These are phyloP conservation scores for Caenorhabditis sp. DNA, from an alignment of 2,888 invertebrate genomes.

Conservation along the genomic window DNA sequence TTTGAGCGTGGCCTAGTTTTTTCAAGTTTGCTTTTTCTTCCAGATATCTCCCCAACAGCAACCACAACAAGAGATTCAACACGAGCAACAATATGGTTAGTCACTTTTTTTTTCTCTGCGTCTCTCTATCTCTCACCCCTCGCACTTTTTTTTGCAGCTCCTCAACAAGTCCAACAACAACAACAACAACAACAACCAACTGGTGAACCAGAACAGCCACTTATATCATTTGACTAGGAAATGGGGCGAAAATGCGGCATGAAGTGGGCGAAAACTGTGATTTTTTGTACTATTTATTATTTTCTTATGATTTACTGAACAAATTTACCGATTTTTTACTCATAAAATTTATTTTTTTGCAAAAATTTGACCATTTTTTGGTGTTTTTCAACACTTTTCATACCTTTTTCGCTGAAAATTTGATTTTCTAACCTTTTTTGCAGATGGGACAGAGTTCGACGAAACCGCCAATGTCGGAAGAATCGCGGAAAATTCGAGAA, in stretches of 20 bases:
- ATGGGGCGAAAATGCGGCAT: no score
- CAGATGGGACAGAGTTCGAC: slow-evolving; percentile 36
- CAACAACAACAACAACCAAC: no score
- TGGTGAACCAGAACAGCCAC: slow-evolving; percentile 21
- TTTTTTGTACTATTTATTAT: not conserved
- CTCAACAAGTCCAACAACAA: no score
- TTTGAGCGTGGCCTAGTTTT: slow-evolving; percentile 2
- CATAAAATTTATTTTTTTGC: not conserved
- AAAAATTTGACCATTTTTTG: not conserved
- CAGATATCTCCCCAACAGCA: not conserved
- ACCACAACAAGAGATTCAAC: not conserved
- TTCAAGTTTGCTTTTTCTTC: not conserved
- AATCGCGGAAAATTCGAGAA: slow-evolving; percentile 32
- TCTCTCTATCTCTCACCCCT: no score
- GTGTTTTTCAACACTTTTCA: not conserved
- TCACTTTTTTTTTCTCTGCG: no score
- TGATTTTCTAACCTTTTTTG: not conserved
- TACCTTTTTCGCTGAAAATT: not conserved
- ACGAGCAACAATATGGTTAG: not conserved
- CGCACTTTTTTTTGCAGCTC: no score
- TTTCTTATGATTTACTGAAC: not conserved
- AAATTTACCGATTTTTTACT: not conserved
- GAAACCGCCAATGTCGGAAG: slow-evolving; percentile 30
- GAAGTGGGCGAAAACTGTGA: no score
- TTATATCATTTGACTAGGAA: slow-evolving; percentile 37